These are phyloP conservation scores for Lagria hirta DNA, from an alignment of 2,888 invertebrate genomes.

Conservation along the genomic window DNA sequence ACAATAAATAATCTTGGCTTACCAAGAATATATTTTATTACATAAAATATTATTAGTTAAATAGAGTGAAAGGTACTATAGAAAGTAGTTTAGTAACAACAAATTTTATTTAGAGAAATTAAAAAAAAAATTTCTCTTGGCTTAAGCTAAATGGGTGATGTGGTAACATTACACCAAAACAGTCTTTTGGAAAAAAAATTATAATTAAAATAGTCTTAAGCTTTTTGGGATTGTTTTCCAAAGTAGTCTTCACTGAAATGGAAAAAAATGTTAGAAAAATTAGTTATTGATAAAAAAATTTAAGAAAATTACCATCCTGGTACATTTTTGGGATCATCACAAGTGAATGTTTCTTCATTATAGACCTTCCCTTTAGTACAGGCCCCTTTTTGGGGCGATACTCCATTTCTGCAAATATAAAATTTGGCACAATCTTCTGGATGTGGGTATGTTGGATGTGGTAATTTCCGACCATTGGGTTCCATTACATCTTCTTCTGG, in stretches of 20 bases:
- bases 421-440: slow-evolving; percentile 80
- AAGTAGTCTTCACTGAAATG: slow-evolving; percentile 48
- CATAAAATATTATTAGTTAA: too few relatives aligned
- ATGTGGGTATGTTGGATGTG: slow-evolving; percentile 78
- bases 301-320: slow-evolving; percentile 67
- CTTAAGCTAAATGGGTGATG: too few relatives aligned
- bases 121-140: too few relatives aligned
- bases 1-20: too few relatives aligned
- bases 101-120: too few relatives aligned
- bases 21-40: too few relatives aligned
- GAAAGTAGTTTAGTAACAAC: too few relatives aligned
- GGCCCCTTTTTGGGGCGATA: slow-evolving; percentile 73
- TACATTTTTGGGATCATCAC: slow-evolving; percentile 75
- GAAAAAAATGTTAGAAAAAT: slow-evolving; percentile 25
- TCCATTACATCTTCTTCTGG: slow-evolving; percentile 69
- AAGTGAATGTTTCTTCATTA: slow-evolving; percentile 74
- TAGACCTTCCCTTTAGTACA: slow-evolving; percentile 75
- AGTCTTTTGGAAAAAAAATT: too few relatives aligned
- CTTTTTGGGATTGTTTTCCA: slow-evolving; percentile 33
- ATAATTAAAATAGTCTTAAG: too few relatives aligned
- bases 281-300: background rate
- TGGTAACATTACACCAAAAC: too few relatives aligned
- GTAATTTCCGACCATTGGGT: slow-evolving; percentile 67
- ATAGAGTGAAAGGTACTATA: too few relatives aligned
- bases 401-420: slow-evolving; percentile 78